Evolutionary conservation across 2,113 vertebrate genomes (phyloP), one percentile per base, ranked within the genome.

Genomic region (Sphaerodactylus townsendi): DNA sequence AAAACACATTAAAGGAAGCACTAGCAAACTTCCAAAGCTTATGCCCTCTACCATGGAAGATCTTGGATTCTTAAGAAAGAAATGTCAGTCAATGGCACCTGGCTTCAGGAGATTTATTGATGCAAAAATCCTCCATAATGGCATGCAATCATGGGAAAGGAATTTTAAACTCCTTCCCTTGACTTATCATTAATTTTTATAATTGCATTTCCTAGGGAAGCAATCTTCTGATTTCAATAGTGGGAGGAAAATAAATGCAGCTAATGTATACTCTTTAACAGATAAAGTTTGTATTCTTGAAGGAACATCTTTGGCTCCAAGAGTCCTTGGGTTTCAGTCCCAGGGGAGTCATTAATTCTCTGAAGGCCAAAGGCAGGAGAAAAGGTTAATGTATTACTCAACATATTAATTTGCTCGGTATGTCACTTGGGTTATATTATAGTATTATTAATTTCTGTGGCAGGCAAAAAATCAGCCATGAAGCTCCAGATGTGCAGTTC

Each of bases 281-380:
- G 69, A 86, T 28, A 44, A 0, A 62, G 39, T 91, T 73, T 17
- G 85, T 35, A 21, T 62, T 88, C 50, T 17, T 87, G 64, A 62
- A 90, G 48, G 37, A 82, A 48, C 35, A 88, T 79, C 68, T 82
- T 85, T 82, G 56, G 78, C 81, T 91, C 79, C 70, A 74, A 35
- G 39, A 83, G 23, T 68, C 70, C 65, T 88, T 65, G 14, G 66
- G n/a, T 48, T 79, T 78, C 48, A 23, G 64, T 70, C 69, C 41
- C 48, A 77, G 46, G 48, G 17, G 78, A 69, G 75, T 48, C 21
- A 82, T 86, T 30, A 37, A 3, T 56, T 66, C 46, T n/a, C 73
- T n/a, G 44, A 80, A 86, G 30, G 44, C 74, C 76, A 79, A 44
- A 81, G 33, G 53, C 80, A 91, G 15, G 81, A 91, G 80, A 23